These are phyloP conservation scores for Plemyria rubiginata DNA, from an alignment of 2,888 invertebrate genomes.

Conservation along the genomic window DNA sequence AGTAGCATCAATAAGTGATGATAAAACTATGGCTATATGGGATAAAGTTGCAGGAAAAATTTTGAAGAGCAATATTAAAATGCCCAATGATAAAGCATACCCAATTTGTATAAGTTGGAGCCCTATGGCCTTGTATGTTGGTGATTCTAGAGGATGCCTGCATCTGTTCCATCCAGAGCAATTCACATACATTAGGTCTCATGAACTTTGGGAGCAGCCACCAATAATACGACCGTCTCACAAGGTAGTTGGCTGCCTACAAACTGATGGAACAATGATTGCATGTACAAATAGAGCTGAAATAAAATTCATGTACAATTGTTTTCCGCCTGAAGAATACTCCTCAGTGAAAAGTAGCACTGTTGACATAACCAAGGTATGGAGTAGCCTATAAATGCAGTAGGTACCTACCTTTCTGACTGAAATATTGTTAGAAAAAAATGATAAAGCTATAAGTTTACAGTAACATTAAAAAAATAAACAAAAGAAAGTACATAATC, in stretches of 20 bases:
- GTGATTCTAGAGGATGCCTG: conserved; percentile 75
- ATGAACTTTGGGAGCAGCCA: conserved; percentile 72
- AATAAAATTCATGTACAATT: conserved; percentile 77
- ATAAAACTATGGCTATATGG: conserved; percentile 83
- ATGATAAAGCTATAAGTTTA: no score
- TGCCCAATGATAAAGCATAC: conserved; percentile 69
- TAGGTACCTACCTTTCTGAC: background rate
- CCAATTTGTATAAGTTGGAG: conserved; percentile 76
- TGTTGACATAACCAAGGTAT: conserved; percentile 75
- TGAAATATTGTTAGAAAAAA: no score
- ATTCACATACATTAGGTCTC: conserved; percentile 57
- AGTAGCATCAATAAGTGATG: conserved; percentile 85
- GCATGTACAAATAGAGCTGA: conserved; percentile 77
- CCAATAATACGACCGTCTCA: conserved; percentile 63
- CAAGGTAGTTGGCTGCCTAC: conserved; percentile 73
- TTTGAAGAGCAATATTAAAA: conserved; percentile 65
- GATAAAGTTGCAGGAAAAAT: conserved; percentile 81
- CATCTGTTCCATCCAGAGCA: conserved; percentile 73
- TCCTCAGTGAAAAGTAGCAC: conserved; percentile 64
- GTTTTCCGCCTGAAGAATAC: conserved; percentile 72
- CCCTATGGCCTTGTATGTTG: conserved; percentile 70
- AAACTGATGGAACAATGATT: conserved; percentile 71
- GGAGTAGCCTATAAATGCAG: background rate
- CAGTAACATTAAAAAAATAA: no score
- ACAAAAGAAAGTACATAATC: no score